Base-by-base conservation (phyloP, 2,797 vertebrate genomes). In the Podarcis lilfordi region DNA sequence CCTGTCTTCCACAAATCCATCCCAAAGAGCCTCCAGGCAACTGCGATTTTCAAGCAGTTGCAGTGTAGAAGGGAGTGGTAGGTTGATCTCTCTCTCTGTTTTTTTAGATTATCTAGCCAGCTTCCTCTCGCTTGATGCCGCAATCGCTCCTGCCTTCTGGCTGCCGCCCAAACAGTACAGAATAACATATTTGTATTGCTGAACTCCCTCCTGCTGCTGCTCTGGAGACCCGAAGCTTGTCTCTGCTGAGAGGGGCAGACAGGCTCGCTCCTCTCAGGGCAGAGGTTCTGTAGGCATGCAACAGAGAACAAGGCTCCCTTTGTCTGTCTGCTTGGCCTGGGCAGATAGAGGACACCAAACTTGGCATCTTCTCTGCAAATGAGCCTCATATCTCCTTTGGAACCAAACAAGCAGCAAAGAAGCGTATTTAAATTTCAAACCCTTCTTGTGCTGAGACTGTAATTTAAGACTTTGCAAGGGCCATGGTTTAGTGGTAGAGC, bases 141-240 rank as follows among this genome's bases (percentile, higher is more conserved):
- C 40, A 64, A 23, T 10, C 8, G 66, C 68, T 43, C 8, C 55
- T 32, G 40, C 72, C n/a, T 29, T 25, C 75, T 88, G 82, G 75
- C 75, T 15, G 10, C 17, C 5, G 19, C 40, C 82, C 87, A 88
- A 61, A 2, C 64, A 68, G 75, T 29, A n/a, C 74, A 88, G 45
- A 88, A 88, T 84, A 69, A 84, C 74, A 78, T 43, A 15, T 78
- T 88, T 88, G 82, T 84, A 66, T 79, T 79, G 35, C 75, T 8
- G 27, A 71, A 5, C 55, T n/a, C 66, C 45, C 75, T 61, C 35
- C 86, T 68, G 71, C 15, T 10, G 66, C 23, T 13, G 5, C n/a
- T 11, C 23, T n/a, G 59, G 71, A 64, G 72, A 29, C 72, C 37
- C 37, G 8, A 17, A 66, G n/a, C 61, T 37, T 8, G 11, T 21